Conservation (phyloP, 2,113 vertebrate species). For the Stomatorhinus ivindoensis region DNA sequence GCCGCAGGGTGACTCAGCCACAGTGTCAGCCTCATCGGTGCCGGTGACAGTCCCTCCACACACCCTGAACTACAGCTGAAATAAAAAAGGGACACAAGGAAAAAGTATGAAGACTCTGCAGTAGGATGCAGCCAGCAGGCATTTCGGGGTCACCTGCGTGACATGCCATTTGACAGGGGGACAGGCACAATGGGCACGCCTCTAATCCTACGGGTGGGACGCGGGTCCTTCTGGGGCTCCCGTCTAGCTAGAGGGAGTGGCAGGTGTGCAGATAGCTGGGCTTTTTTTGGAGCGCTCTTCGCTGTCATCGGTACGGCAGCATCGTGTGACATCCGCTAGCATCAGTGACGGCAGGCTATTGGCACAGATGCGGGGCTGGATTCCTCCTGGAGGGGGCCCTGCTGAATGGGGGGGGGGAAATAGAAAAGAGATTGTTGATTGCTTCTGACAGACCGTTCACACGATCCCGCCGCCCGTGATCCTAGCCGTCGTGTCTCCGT, state of each 20-base stretch:
- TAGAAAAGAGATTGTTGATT: conserved; percentile 57
- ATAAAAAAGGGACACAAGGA: neutral
- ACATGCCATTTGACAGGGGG: conserved; percentile 44
- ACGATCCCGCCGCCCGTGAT: conserved; percentile 43
- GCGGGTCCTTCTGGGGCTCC: conserved; percentile 49
- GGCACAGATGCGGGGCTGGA: conserved; percentile 17
- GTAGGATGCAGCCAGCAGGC: conserved; percentile 45
- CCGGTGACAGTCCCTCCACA: neutral
- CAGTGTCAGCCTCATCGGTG: neutral
- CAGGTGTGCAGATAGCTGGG: conserved; percentile 49
- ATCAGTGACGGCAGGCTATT: conserved; percentile 38
- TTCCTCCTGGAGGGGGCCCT: conserved; percentile 39
- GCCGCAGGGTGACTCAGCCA: neutral
- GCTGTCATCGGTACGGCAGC: conserved; percentile 41
- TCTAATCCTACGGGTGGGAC: conserved; percentile 43
- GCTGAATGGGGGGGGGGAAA: conserved; percentile 31
- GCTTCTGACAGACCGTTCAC: conserved; percentile 55
- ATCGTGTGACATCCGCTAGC: conserved; percentile 48
- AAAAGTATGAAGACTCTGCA: neutral
- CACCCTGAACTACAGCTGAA: neutral
- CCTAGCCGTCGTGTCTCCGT: neutral
- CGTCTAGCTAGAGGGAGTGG: conserved; percentile 46
- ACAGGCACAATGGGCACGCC: neutral
- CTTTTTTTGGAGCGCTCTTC: conserved; percentile 22
- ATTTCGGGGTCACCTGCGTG: conserved; percentile 58